phyloP scores from a whole-genome alignment of 1,140 invertebrate genomes.

The Brachionus manjavacas region DNA sequence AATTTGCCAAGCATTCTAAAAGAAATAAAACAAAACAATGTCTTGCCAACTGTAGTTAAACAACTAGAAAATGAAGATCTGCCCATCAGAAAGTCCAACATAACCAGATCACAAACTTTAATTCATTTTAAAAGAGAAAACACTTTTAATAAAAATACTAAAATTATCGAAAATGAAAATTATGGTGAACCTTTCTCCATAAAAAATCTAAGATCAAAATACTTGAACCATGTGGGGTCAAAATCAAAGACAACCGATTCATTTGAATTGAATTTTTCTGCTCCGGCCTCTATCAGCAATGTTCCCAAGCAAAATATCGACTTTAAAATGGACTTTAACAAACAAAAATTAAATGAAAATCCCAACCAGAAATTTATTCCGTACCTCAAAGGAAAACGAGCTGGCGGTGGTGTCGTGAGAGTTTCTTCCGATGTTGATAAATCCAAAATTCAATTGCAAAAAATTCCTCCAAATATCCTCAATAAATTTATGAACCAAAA shows the following conservation, averaged over 20 bases:
- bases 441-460: constrained; percentile 1
- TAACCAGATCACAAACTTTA: background rate
- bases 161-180: background rate
- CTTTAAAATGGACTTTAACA: constrained; percentile 1
- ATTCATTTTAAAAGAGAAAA: background rate
- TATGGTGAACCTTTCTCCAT: background rate
- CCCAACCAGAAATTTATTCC: constrained; percentile 20
- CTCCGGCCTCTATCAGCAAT: background rate
- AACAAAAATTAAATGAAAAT: background rate
- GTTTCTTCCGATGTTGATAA: background rate
- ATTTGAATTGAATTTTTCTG: constrained; percentile 1
- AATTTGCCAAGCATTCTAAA: constrained; percentile 1
- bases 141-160: background rate
- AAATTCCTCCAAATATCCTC: background rate
- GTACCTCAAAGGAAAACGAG: background rate
- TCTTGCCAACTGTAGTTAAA: background rate
- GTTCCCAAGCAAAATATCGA: constrained; percentile 5
- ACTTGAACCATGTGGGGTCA: background rate
- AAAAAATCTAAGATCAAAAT: background rate
- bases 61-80: background rate
- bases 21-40: background rate
- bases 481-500: constrained; percentile 9
- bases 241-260: background rate
- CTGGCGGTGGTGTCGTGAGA: background rate
- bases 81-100: background rate